Conservation (phyloP, 2,888 invertebrate genomes). For the Nasonovia ribisnigri region DNA sequence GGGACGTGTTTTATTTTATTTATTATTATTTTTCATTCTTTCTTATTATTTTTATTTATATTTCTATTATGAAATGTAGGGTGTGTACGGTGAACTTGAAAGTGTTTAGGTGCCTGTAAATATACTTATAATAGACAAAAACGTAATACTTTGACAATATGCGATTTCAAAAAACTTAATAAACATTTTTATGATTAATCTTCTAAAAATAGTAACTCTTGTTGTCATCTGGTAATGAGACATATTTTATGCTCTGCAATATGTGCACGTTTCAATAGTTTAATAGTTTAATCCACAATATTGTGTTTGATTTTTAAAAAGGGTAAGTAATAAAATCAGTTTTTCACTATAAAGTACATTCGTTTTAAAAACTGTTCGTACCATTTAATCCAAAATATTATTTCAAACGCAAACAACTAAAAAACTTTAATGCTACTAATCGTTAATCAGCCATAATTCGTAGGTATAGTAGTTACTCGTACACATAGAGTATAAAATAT, state of each 20-base stretch:
- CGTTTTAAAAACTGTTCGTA: background rate
- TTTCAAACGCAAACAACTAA: background rate
- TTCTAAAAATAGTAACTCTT: constrained; percentile 43
- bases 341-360: background rate
- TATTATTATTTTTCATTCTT: constrained; percentile 35
- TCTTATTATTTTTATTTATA: constrained; percentile 17
- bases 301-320: background rate
- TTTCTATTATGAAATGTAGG: constrained; percentile 10
- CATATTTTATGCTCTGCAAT: too few species aligned
- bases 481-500: background rate
- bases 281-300: background rate
- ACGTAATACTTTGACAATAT: background rate
- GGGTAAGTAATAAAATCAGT: background rate
- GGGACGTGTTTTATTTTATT: constrained; percentile 57
- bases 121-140: constrained; percentile 10
- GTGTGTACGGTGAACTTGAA: constrained; percentile 39
- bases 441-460: background rate
- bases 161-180: background rate
- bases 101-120: background rate
- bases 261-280: background rate
- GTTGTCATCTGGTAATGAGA: background rate
- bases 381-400: background rate
- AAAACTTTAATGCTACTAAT: background rate
- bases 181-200: background rate
- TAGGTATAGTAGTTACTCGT: background rate